These are phyloP conservation scores for Ia io DNA, from an alignment of 2,113 vertebrate genomes.

Conservation along the genomic window DNA sequence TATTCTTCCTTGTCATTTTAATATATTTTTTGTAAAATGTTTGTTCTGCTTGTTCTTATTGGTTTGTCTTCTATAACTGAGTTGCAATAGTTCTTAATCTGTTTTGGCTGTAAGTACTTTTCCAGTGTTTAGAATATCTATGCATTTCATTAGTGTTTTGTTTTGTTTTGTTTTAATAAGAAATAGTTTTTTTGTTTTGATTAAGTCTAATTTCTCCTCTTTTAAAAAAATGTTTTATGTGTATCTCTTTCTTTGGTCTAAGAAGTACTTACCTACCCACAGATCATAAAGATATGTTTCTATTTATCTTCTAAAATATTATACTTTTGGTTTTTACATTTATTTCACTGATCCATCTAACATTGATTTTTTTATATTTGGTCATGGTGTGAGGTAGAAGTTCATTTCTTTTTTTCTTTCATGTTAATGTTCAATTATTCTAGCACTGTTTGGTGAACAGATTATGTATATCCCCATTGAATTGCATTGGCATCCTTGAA, in stretches of 20 bases:
- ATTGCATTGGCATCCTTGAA: background rate
- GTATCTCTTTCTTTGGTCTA: background rate
- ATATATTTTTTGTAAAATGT: background rate
- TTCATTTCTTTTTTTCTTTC: background rate
- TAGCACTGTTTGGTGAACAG: background rate
- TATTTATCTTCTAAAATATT: background rate
- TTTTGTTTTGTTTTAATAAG: background rate
- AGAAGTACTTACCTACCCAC: background rate
- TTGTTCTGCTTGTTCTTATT: background rate
- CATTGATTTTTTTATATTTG: background rate
- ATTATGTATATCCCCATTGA: background rate
- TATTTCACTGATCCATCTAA: background rate
- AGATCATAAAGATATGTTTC: background rate
- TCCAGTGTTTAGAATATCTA: background rate
- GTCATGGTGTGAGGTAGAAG: background rate
- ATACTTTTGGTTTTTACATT: background rate
- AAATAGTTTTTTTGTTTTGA: background rate
- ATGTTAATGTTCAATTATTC: background rate
- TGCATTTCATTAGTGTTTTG: background rate
- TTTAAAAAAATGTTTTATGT: background rate
- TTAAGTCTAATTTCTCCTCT: background rate
- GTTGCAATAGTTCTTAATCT: background rate
- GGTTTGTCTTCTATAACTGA: background rate
- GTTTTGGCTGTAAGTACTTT: background rate
- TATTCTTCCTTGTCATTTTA: background rate